Base-by-base conservation (phyloP, 2,797 vertebrate genomes). In the Sitta carolinensis region DNA sequence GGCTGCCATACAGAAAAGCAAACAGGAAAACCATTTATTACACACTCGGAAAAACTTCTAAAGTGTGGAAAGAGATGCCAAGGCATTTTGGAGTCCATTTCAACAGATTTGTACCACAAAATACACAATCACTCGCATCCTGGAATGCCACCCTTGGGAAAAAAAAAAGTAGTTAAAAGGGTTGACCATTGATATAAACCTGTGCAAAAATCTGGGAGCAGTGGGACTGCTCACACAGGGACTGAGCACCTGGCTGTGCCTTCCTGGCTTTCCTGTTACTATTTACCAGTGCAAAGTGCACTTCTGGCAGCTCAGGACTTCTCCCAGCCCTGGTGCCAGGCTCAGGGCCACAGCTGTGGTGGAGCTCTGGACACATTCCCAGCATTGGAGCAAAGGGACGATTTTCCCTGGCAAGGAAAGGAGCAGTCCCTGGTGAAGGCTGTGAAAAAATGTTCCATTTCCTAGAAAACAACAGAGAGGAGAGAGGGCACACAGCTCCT, bases 401-500 rank as follows among this genome's bases (percentile, higher is more conserved):
- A 2, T 84, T 47, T 66, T 78, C 57, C 68, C 76, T 72, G 64
- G 50, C 57, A 91, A 90, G 89, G 89, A 92, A 93, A 95, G 87
- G 54, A 95, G 69, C 32, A 63, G 72, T 52, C 66, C 66, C 79
- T 78, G 74, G 73, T 81, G 84, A 59, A 7, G 11, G 47, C n/a
- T 66, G 69, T 2, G 84, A 48, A 52, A 48, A 93, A 88, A 51
- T 1, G 68, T 83, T 81, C 84, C 58, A 55, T 81, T 97, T 96
- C 93, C 93, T 91, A 91, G 66, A 89, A 84, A 94, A 95, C 76
- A 89, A 45, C 80, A 50, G 62, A 92, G 43, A 80, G 68, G 77
- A 72, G 74, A 90, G 66, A 78, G 77, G 73, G 74, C 66, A 62
- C 40, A 4, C 0, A 66, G 75, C 69, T 92, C 66, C 66, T 62